Conservation (phyloP, 2,888 invertebrate genomes). For the Uloborus plumipes region DNA sequence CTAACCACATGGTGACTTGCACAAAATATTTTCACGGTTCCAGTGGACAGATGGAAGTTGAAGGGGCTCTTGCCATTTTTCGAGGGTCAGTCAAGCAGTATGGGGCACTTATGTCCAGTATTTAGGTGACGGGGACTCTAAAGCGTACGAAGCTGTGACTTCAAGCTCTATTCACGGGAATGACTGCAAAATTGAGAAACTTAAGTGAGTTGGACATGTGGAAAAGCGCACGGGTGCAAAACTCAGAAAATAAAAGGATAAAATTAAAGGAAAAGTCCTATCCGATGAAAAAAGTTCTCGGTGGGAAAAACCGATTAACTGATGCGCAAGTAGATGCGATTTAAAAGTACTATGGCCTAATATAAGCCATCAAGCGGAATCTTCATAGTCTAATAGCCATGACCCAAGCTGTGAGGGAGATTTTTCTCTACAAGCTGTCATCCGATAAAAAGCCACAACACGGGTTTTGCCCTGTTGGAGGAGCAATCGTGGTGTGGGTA, state of each 20-base stretch:
- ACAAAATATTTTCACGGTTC: background rate
- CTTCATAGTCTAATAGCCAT: background rate
- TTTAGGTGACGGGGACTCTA: too few relatives aligned
- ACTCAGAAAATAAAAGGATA: too few relatives aligned
- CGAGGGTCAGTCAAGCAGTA: background rate
- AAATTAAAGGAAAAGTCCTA: background rate
- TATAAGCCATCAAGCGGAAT: slow-evolving; percentile 13
- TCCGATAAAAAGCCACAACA: slow-evolving; percentile 15
- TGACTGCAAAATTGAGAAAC: too few relatives aligned
- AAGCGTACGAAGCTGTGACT: too few relatives aligned
- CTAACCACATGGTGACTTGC: too few relatives aligned
- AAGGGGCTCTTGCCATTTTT: background rate
- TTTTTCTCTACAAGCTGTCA: background rate
- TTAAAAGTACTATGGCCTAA: slow-evolving; percentile 14
- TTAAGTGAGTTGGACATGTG: too few relatives aligned
- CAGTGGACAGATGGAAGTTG: slow-evolving; percentile 13
- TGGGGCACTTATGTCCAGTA: background rate
- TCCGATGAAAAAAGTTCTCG: background rate
- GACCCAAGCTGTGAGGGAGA: too few relatives aligned
- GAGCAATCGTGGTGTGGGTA: too few relatives aligned
- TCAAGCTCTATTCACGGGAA: too few relatives aligned
- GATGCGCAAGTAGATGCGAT: background rate
- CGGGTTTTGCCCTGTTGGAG: slow-evolving; percentile 15
- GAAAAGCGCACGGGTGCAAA: background rate
- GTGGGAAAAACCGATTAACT: too few relatives aligned